These are phyloP conservation scores for Ptilorrhoa leucosticta DNA, from an alignment of 2,113 vertebrate species.

Conservation along the genomic window DNA sequence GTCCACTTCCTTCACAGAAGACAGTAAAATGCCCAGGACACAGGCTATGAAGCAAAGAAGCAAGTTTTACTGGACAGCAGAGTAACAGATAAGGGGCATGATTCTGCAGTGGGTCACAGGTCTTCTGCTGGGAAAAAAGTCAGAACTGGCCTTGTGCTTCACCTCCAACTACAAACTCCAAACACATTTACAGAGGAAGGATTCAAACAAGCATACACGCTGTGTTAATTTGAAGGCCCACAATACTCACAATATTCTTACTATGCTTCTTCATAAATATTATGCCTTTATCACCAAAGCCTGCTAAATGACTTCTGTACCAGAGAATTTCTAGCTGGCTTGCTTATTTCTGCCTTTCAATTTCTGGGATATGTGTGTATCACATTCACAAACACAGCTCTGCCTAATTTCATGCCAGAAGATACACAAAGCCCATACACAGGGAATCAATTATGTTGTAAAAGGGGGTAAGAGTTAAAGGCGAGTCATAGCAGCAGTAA, in stretches of 20 bases:
- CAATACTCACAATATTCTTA: neutral
- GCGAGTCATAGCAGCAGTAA: neutral
- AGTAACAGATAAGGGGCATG: neutral
- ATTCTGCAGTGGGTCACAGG: neutral
- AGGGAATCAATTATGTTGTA: neutral
- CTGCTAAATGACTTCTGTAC: neutral
- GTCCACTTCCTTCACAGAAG: neutral
- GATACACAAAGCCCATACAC: neutral
- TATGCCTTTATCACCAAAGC: neutral
- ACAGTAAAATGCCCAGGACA: neutral
- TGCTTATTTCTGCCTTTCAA: neutral
- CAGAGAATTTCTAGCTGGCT: neutral
- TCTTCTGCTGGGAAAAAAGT: neutral
- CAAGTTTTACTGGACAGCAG: neutral
- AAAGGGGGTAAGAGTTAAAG: neutral
- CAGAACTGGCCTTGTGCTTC: accelerated
- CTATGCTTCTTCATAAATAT: neutral
- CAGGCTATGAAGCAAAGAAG: neutral
- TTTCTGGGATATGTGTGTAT: neutral
- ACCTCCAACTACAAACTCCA: neutral
- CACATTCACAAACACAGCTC: neutral
- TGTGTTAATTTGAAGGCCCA: neutral
- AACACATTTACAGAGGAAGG: neutral
- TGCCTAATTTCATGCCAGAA: neutral
- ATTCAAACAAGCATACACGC: neutral